Base-by-base conservation (phyloP, 2,888 invertebrate species). In the Axea sp. region DNA sequence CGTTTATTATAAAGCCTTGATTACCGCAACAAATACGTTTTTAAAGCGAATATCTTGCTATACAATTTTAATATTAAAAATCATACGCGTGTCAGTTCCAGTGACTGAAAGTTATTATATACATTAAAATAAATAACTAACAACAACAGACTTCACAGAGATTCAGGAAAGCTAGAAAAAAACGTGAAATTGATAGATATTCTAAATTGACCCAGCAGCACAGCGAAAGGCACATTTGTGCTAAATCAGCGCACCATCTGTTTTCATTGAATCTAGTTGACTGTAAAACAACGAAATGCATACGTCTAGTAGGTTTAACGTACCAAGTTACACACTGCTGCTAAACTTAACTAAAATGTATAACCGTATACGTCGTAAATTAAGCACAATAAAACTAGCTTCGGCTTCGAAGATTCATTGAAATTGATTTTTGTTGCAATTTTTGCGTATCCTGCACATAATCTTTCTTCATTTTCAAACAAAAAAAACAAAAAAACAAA, bases 191-290 rank as follows among this genome's bases (percentile, higher is more conserved):
- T 62, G 33, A 71, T 62, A 62, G 60, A 53, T 69, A 53, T 62
- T 55, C 47, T 53, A 71, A 69, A 69, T 62, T 71, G 62, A 62
- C 28, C 43, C 37, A 14, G 49, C 64, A 17, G 47, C 41, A 14
- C 51, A 4, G 30, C 15, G 28, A 60, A 62, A 60, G 37, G 55
- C 28, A 31, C 39, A 67, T 45, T 60, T 67, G 73, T 62, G 60
- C 45, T 60, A 59, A 67, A 67, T 60, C 67, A 49, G 53, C 43
- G 55, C 49, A 62, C 67, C 67, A 67, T 73, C 67, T 73, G 60
- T 73, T 73, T 73, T 67, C 67, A 73, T 73, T 67, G 60, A 51
- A 59, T 60, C 67, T 47, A 73, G 73, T 60, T 62, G 65, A 60
- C 60, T 73, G 59, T 73, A 67, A 60, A 67, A 73, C 65, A 73